A percentile compares a stretch with the other conserved stretches of the same genome.
Evolutionary conservation across 2,888 invertebrate genomes (phyloP).

Genomic region (Limnephilus rhombicus): DNA sequence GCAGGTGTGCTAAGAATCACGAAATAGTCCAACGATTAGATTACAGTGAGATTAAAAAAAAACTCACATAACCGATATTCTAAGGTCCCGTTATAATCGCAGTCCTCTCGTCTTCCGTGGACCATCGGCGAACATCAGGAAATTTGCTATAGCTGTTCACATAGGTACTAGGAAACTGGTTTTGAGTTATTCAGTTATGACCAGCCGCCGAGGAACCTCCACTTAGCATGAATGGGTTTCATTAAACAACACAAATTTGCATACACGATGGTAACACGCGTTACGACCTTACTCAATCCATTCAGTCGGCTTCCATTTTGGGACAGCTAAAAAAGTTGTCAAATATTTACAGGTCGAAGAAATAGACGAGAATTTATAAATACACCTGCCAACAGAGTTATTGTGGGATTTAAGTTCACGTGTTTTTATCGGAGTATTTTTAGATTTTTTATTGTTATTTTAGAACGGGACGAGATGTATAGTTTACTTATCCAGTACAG

Average conservation of each 20-base stretch:
- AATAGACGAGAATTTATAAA: neutral
- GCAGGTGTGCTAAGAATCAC: neutral
- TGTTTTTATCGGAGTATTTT: neutral
- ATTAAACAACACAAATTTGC: neutral
- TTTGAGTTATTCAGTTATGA: neutral
- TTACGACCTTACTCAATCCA: neutral
- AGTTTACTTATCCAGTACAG: neutral
- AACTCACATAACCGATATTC: neutral
- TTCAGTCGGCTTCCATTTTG: neutral
- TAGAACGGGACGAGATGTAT: neutral
- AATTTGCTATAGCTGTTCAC: neutral
- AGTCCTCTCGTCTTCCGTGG: too few relatives aligned
- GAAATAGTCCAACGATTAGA: neutral
- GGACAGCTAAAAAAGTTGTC: neutral
- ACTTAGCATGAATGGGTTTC: neutral
- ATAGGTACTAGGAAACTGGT: neutral
- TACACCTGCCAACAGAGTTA: neutral
- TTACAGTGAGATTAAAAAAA: neutral
- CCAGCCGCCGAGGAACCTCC: neutral
- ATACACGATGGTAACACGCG: neutral
- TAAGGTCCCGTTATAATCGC: neutral
- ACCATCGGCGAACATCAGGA: neutral
- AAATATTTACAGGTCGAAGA: neutral
- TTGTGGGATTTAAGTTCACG: too few relatives aligned
- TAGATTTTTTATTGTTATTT: neutral